Base-by-base conservation (phyloP, 2,113 vertebrate genomes). In the Recurvirostra avosetta region DNA sequence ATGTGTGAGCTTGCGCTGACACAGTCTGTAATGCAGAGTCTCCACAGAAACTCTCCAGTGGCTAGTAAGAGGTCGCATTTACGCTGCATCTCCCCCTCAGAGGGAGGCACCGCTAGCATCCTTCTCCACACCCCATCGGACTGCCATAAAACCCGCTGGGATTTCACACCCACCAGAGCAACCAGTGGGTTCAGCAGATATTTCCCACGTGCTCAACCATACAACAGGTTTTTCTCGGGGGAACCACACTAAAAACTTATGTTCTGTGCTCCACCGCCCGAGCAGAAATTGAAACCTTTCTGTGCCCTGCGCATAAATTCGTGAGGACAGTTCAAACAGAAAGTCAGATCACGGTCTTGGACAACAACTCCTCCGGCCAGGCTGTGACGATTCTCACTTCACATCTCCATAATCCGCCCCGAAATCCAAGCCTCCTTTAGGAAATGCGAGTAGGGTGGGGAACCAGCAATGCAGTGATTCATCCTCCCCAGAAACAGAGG, bases 381-480 rank as follows among this genome's bases (percentile, higher is more conserved):
- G 61, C 82, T 9, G 68, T 10, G 77, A 56, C 34, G 80, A 81
- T 61, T 75, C 66, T 62, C 41, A 6, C 62, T 90, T 73, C 43
- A 27, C 27, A 63, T 70, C 74, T 58, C 71, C 38, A 8, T 27
- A 75, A 89, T 68, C 94, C 2, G 0, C 41, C 72, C 72, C 12
- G 2, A 88, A 93, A 92, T 52, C 79, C 76, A 89, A 90, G 36
- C 11, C 76, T 95, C 52, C 67, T 86, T 85, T 47, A 87, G 81
- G 50, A 92, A 73, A 90, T 25, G 41, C 50, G 0, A 91, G 86
- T 30, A 95, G 94, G 96, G 95, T 91, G 94, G 89, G 87, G 96
- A 97, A 92, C 17, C 77, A 91, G 94, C 87, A 91, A 49, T 11
- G 58, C 73, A 92, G 66, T 92, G 95, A 97, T 94, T 97, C 95